Percentiles rank a stretch among this genome's conserved stretches.
These are phyloP conservation scores for Synaphobranchus kaupii DNA, from an alignment of 2,797 vertebrate species.

Conservation along the genomic window DNA sequence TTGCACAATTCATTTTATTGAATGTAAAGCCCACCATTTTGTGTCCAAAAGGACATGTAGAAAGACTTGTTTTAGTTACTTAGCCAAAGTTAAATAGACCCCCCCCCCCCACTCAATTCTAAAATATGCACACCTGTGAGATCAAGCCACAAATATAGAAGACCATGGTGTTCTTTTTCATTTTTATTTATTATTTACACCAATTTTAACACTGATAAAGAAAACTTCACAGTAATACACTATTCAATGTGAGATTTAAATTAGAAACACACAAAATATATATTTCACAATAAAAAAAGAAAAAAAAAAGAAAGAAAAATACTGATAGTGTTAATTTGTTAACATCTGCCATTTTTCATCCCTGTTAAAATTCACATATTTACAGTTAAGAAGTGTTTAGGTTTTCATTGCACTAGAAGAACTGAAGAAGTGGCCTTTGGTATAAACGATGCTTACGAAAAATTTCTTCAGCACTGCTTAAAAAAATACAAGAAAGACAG, in stretches of 20 bases:
- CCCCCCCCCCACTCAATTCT: too few relatives aligned
- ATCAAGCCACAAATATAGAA: slow-evolving; percentile 68
- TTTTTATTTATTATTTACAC: slow-evolving; percentile 93
- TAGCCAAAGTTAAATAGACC: too few relatives aligned
- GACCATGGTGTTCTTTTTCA: slow-evolving; percentile 68
- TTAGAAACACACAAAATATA: slow-evolving; percentile 92
- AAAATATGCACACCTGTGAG: slow-evolving; percentile 54
- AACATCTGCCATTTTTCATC: slow-evolving; percentile 75
- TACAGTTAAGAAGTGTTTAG: slow-evolving; percentile 61
- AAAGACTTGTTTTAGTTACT: too few relatives aligned
- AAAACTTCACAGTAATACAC: slow-evolving; percentile 99
- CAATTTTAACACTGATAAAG: slow-evolving; percentile 98
- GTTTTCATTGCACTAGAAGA: slow-evolving; percentile 80
- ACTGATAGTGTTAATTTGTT: slow-evolving; percentile 77
- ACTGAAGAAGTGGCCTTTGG: slow-evolving; percentile 82
- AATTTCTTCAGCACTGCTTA: slow-evolving; percentile 63
- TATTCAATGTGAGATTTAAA: slow-evolving; percentile 94
- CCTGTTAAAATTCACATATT: slow-evolving; percentile 82
- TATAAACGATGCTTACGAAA: slow-evolving; percentile 66
- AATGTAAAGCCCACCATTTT: too few relatives aligned
- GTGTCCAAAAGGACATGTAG: too few relatives aligned
- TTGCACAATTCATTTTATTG: too few relatives aligned
- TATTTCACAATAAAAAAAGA: slow-evolving; percentile 90
- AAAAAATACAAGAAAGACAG: slow-evolving; percentile 57
- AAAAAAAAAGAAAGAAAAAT: slow-evolving; percentile 81